A percentile compares a stretch with the other conserved stretches of the same genome.
Evolutionary conservation across 92 coral and sea anemone genomes (phyloP).

Genomic region (Heteractis magnifica): DNA sequence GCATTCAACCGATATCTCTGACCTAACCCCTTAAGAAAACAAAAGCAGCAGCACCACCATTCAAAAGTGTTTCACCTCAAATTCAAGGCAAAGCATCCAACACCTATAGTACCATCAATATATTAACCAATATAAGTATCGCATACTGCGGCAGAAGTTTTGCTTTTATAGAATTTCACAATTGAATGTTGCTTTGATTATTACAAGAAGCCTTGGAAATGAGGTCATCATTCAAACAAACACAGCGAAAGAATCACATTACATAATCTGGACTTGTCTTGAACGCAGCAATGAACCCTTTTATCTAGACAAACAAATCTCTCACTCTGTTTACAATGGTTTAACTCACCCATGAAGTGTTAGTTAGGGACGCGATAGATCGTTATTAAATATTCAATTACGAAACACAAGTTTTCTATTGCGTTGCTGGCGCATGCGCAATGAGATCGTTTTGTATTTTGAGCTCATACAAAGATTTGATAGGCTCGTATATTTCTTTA

Average conservation of each 20-base stretch:
- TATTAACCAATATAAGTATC: neutral
- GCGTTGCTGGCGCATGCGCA: neutral
- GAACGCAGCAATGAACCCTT: constrained; percentile 21
- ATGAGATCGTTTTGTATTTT: neutral
- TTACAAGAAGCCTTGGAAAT: neutral
- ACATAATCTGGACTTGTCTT: constrained; percentile 5
- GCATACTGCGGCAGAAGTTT: neutral
- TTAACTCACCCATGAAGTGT: constrained; percentile 6
- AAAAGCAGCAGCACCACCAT: neutral
- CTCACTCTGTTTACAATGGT: neutral
- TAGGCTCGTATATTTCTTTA: neutral
- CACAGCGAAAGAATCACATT: constrained; percentile 7
- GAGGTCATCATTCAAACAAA: constrained; percentile 8
- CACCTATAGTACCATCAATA: neutral
- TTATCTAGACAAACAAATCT: neutral
- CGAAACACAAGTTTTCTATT: neutral
- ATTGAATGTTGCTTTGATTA: neutral
- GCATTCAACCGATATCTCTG: neutral
- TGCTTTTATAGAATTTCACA: neutral
- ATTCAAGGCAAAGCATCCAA: neutral
- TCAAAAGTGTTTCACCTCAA: neutral
- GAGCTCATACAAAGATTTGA: neutral
- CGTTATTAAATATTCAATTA: constrained; percentile 1
- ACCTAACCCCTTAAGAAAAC: neutral
- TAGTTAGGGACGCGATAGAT: neutral